Evolutionary conservation across 2,113 vertebrate genomes (phyloP).

Genomic region (Cisticola juncidis): DNA sequence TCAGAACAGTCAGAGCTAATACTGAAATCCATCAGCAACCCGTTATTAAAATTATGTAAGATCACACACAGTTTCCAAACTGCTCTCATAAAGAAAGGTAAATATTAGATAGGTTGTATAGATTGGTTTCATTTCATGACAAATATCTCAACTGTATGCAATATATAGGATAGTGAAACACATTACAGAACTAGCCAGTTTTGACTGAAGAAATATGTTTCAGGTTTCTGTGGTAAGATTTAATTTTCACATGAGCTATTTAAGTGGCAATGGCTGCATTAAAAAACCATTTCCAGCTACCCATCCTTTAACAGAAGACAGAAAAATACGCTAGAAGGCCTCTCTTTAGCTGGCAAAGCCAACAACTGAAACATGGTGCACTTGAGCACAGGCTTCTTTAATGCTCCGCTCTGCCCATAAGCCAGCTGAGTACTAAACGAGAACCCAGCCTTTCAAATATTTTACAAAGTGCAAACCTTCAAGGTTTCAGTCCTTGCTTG

Average conservation of each 20-base stretch:
- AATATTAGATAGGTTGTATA: slow-evolving; percentile 35
- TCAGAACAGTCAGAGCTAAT: slow-evolving; percentile 35
- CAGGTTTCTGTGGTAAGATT: background rate
- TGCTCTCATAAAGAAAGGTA: slow-evolving; percentile 46
- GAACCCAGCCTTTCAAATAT: background rate
- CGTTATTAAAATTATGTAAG: slow-evolving; percentile 61
- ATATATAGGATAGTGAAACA: slow-evolving; percentile 17
- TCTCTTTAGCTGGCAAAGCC: background rate
- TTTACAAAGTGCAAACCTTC: slow-evolving; percentile 10
- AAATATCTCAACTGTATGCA: slow-evolving; percentile 50
- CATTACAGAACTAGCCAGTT: background rate
- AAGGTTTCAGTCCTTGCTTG: slow-evolving; percentile 32
- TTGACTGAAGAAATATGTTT: slow-evolving; percentile 7
- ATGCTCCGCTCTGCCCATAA: background rate
- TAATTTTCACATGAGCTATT: background rate
- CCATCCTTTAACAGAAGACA: background rate
- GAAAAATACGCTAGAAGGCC: background rate
- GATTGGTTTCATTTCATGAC: slow-evolving; percentile 26
- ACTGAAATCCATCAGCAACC: slow-evolving; percentile 56
- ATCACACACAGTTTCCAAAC: slow-evolving; percentile 62
- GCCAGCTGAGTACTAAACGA: background rate
- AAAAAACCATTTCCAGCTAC: background rate
- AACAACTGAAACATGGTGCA: background rate
- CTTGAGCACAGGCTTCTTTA: background rate
- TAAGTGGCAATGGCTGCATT: background rate